Evolutionary conservation across 2,888 invertebrate species (phyloP).

Genomic region (Sarcophaga subvicina): DNA sequence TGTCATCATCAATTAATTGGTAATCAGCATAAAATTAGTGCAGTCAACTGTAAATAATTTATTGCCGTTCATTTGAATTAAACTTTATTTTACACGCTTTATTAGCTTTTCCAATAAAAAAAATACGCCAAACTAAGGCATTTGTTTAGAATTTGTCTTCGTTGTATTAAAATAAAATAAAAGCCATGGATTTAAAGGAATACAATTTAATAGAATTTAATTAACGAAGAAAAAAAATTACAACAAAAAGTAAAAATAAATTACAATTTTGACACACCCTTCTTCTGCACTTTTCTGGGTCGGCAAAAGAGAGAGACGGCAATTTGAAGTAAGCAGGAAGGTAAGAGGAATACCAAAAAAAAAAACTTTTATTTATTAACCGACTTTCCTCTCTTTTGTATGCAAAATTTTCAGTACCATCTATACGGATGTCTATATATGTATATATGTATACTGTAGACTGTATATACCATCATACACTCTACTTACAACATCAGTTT

Average conservation of each 20-base stretch:
- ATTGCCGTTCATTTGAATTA: slow-evolving; percentile 43
- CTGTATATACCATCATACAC: too few relatives aligned
- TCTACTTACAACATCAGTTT: not conserved
- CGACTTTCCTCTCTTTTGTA: not conserved
- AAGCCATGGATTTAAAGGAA: not conserved
- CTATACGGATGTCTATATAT: not conserved
- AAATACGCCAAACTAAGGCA: too few relatives aligned
- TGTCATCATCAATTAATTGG: slow-evolving; percentile 52
- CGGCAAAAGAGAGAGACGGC: too few relatives aligned
- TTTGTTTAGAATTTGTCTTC: not conserved
- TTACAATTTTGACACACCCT: not conserved
- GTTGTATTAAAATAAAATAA: not conserved
- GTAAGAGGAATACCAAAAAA: too few relatives aligned
- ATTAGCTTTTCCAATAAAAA: not conserved
- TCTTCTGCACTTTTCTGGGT: too few relatives aligned
- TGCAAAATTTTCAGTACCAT: not conserved
- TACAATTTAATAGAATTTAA: not conserved
- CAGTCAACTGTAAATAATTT: slow-evolving; percentile 52
- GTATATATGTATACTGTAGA: not conserved
- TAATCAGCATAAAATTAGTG: slow-evolving; percentile 49
- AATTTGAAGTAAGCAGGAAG: not conserved
- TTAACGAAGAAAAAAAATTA: not conserved
- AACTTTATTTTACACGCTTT: slow-evolving; percentile 12
- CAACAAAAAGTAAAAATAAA: not conserved
- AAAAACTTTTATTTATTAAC: not conserved